These are phyloP conservation scores for Perdix hodgsoniae DNA, from an alignment of 2,797 vertebrate genomes.

Conservation along the genomic window DNA sequence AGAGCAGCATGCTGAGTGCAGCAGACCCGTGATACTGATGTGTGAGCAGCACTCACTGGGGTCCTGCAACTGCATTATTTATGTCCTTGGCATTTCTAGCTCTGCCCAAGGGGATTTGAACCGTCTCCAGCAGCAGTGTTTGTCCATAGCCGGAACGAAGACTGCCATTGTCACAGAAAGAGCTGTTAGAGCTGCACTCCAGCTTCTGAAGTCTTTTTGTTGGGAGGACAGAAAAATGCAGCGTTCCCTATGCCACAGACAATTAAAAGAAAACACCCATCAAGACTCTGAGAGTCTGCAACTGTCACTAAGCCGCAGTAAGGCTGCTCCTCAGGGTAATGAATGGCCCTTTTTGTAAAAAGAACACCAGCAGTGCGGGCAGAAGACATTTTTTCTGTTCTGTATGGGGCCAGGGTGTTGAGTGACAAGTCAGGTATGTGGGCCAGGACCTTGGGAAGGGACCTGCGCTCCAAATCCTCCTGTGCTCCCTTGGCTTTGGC, in stretches of 20 bases:
- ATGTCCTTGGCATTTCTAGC: slow-evolving; percentile 35
- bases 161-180: slow-evolving; percentile 54
- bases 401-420: background rate
- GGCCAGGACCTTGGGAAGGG: background rate
- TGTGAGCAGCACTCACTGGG: background rate
- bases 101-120: slow-evolving; percentile 24
- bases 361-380: background rate
- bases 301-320: background rate
- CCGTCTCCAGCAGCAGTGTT: slow-evolving; percentile 28
- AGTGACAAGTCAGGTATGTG: background rate
- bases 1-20: background rate
- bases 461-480: background rate
- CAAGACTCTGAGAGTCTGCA: slow-evolving; percentile 19
- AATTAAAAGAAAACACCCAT: slow-evolving; percentile 41
- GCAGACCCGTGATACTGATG: background rate
- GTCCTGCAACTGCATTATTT: slow-evolving; percentile 24
- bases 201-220: slow-evolving; percentile 56
- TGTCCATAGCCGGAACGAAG: slow-evolving; percentile 41
- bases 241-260: background rate
- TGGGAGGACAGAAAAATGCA: slow-evolving; percentile 38
- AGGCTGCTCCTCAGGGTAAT: background rate
- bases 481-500: background rate
- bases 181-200: slow-evolving; percentile 40
- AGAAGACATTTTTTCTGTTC: background rate
- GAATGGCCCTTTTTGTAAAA: background rate